Evolutionary conservation across 1,140 invertebrate genomes (phyloP).

Genomic region (Scylla paramamosain): DNA sequence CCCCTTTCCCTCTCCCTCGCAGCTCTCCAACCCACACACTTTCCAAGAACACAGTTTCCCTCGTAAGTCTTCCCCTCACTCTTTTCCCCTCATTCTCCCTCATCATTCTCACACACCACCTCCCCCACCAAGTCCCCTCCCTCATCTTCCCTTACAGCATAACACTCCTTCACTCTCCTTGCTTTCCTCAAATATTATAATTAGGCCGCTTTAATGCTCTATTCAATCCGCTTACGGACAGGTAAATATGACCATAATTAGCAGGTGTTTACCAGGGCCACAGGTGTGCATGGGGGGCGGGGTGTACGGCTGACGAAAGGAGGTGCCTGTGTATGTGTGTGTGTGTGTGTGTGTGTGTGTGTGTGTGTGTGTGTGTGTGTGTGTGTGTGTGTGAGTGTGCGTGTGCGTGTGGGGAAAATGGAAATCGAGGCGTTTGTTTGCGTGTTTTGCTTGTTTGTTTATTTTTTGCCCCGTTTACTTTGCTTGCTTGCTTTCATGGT

Average conservation of each 20-base stretch:
- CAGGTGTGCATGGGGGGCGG: background rate
- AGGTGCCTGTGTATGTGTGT: background rate
- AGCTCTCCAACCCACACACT: background rate
- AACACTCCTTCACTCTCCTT: constrained; percentile 15
- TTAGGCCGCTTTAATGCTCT: constrained; percentile 2
- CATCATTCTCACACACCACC: background rate
- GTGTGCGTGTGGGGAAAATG: background rate
- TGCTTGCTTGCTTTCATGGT: background rate
- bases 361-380: background rate
- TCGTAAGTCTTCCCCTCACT: background rate
- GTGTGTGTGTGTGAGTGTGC: background rate
- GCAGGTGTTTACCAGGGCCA: background rate
- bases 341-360: background rate
- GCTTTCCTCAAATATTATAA: constrained; percentile 4
- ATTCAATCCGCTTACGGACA: constrained; percentile 13
- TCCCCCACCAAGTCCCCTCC: background rate
- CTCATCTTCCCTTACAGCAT: background rate
- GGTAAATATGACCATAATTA: constrained; percentile 24
- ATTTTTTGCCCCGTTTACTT: background rate
- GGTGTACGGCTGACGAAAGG: background rate
- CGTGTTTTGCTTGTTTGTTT: background rate
- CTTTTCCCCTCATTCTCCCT: background rate
- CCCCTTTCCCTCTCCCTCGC: background rate
- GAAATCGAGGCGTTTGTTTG: background rate
- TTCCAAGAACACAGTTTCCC: background rate